phyloP scores from a whole-genome alignment of 2,797 vertebrate genomes.

The Scleropages formosus region DNA sequence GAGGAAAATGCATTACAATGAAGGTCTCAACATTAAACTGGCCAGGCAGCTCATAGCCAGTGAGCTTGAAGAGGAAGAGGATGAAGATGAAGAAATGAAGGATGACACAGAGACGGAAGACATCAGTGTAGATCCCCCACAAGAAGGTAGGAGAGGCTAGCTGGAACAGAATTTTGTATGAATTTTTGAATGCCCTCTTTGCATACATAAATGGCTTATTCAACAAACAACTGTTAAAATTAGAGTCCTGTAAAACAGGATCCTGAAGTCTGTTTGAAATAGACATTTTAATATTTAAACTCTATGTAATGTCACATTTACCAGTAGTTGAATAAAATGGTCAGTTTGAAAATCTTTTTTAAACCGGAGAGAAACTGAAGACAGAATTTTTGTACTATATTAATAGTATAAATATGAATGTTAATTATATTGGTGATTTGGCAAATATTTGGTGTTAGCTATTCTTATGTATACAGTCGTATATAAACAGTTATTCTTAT shows the following conservation, averaged over 20 bases:
- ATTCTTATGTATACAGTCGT: neutral
- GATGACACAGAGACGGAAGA: slow-evolving; percentile 79
- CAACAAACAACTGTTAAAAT: neutral
- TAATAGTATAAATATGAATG: no score
- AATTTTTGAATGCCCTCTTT: neutral
- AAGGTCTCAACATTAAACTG: slow-evolving; percentile 92
- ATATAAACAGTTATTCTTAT: no score
- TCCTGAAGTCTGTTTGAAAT: no score
- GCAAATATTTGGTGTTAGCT: no score
- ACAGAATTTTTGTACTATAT: no score
- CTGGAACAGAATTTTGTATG: neutral
- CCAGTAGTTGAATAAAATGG: no score
- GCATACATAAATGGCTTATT: neutral
- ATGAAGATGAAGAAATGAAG: slow-evolving; percentile 78
- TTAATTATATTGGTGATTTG: no score
- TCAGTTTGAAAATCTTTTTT: no score
- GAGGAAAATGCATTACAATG: slow-evolving; percentile 97
- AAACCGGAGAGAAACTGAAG: no score
- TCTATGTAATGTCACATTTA: no score
- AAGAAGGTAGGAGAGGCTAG: slow-evolving; percentile 60
- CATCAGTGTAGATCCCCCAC: slow-evolving; percentile 76
- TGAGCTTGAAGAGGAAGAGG: slow-evolving; percentile 80
- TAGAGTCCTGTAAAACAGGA: neutral
- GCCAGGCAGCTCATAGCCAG: slow-evolving; percentile 92
- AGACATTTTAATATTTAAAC: no score